Conservation (phyloP, 2,797 vertebrate species). For the Naso thynnoides region DNA sequence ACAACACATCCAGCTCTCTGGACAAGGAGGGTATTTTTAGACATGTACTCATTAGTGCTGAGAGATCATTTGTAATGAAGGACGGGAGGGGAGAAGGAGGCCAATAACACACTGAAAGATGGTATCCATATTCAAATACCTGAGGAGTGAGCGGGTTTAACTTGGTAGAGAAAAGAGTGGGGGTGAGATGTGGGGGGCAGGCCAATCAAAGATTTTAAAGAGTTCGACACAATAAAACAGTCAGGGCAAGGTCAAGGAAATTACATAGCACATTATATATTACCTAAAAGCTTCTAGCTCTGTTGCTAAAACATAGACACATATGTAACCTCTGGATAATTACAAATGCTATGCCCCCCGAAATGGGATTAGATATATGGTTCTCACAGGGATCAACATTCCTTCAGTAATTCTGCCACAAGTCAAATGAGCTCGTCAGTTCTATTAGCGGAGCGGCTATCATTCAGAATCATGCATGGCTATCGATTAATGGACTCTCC, state of each 20-base stretch:
- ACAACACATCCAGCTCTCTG: slow-evolving; percentile 78
- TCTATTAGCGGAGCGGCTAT: slow-evolving; percentile 63
- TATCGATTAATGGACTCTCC: slow-evolving; percentile 67
- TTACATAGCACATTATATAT: slow-evolving; percentile 67
- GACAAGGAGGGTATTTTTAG: slow-evolving; percentile 84
- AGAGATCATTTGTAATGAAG: slow-evolving; percentile 83
- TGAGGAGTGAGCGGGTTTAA: slow-evolving; percentile 63
- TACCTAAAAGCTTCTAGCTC: slow-evolving; percentile 31
- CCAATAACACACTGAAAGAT: slow-evolving; percentile 70
- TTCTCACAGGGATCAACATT: slow-evolving; percentile 70
- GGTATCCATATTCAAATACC: slow-evolving; percentile 76
- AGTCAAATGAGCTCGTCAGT: slow-evolving; percentile 68
- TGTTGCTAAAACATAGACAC: slow-evolving; percentile 53
- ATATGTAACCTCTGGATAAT: slow-evolving; percentile 62
- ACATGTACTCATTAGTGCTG: slow-evolving; percentile 83
- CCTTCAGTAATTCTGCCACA: slow-evolving; percentile 57
- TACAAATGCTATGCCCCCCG: slow-evolving; percentile 41
- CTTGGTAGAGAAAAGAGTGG: slow-evolving; percentile 36
- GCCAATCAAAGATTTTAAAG: slow-evolving; percentile 67
- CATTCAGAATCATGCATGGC: slow-evolving; percentile 55
- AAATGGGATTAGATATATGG: slow-evolving; percentile 58
- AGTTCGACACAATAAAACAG: slow-evolving; percentile 64
- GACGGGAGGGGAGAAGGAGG: slow-evolving; percentile 68
- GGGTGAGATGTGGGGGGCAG: slow-evolving; percentile 65
- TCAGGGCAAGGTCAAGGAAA: slow-evolving; percentile 70